Evolutionary conservation across 2,113 vertebrate species (phyloP).

Genomic region (Dissostichus mawsoni): DNA sequence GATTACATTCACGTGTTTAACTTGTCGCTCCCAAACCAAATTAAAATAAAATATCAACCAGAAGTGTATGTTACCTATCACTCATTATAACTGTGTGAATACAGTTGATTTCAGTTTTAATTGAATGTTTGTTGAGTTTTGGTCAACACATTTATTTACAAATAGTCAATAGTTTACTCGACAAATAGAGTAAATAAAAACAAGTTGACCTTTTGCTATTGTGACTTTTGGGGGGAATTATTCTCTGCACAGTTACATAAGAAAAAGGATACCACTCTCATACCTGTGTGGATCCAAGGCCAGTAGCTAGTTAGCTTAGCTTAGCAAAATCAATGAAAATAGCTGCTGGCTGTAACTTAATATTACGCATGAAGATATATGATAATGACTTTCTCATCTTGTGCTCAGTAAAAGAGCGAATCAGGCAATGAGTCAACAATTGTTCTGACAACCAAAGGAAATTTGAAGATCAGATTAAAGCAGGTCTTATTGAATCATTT

Average conservation of each 20-base stretch:
- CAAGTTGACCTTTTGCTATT: neutral
- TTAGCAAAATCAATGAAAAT: neutral
- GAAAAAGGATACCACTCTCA: neutral
- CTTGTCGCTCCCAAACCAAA: conserved; percentile 1
- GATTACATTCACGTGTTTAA: conserved; percentile 43
- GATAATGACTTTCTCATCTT: neutral
- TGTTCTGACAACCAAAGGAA: neutral
- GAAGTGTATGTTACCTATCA: neutral
- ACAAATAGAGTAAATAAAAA: neutral
- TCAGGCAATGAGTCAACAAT: neutral
- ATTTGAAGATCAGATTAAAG: neutral
- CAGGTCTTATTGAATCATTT: neutral
- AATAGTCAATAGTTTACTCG: no score
- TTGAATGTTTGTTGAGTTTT: neutral
- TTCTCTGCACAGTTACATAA: neutral
- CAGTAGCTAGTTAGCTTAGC: neutral
- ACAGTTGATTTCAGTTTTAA: neutral
- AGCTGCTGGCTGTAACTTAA: neutral
- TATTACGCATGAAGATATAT: neutral
- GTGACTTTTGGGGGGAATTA: neutral
- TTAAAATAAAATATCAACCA: neutral
- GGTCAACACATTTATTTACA: neutral
- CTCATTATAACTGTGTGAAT: neutral
- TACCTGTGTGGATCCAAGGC: neutral
- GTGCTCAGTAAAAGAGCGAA: neutral